phyloP scores from a whole-genome alignment of 2,888 invertebrate genomes.

The Drosophila borborema region DNA sequence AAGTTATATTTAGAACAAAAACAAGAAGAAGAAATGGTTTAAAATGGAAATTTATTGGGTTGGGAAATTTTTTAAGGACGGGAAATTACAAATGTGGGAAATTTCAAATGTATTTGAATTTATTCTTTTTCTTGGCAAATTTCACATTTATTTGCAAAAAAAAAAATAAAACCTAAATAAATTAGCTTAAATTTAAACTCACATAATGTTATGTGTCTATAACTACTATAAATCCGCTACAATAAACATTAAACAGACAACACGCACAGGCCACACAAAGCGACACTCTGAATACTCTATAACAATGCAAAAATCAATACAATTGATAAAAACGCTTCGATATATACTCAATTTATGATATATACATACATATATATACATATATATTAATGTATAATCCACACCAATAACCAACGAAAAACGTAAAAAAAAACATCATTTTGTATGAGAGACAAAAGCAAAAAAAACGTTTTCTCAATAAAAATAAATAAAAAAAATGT shows the following conservation, averaged over 20 bases:
- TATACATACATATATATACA: conserved; percentile 24
- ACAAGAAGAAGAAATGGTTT: conserved; percentile 25
- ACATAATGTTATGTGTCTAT: conserved; percentile 67
- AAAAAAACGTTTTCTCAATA: conserved; percentile 25
- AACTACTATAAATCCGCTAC: conserved; percentile 54
- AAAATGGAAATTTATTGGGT: conserved; percentile 51
- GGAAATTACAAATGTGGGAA: conserved; percentile 15
- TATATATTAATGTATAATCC: conserved; percentile 60
- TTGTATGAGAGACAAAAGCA: conserved; percentile 48
- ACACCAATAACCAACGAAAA: conserved; percentile 69
- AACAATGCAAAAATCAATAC: conserved; percentile 59
- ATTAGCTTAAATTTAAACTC: conserved; percentile 68
- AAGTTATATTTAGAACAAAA: conserved; percentile 67
- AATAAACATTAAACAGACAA: conserved; percentile 24
- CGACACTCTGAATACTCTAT: conserved; percentile 45
- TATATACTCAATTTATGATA: conserved; percentile 74
- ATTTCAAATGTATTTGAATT: conserved; percentile 27
- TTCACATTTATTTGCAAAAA: conserved; percentile 50
- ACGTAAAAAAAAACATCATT: conserved; percentile 33
- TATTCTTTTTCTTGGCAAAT: conserved; percentile 47
- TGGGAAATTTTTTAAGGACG: conserved; percentile 11
- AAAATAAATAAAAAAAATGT: conserved; percentile 35
- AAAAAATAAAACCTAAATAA: conserved; percentile 12
- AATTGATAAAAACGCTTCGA: conserved; percentile 76
- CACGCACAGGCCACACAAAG: conserved; percentile 38